A percentile compares a stretch with the other conserved stretches of the same genome.
phyloP scores from a whole-genome alignment of 2,113 vertebrate genomes.

The Scopus umbretta region DNA sequence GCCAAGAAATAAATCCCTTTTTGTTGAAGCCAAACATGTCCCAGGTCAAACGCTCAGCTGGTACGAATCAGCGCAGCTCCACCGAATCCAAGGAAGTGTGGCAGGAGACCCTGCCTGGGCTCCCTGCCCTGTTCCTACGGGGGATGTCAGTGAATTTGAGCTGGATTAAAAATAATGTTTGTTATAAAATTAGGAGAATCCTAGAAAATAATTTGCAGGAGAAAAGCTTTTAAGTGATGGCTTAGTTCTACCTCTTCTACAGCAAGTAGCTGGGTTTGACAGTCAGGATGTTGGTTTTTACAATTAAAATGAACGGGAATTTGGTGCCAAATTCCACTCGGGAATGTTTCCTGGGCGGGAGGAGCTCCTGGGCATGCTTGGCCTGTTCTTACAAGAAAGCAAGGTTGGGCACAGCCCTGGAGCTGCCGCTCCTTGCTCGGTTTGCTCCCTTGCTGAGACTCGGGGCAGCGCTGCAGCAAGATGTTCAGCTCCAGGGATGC shows the following conservation, averaged over 20 bases:
- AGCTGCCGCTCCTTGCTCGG: background rate
- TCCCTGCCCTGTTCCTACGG: background rate
- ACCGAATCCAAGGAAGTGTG: background rate
- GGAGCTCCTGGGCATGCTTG: background rate
- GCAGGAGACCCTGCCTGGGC: background rate
- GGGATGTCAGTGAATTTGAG: background rate
- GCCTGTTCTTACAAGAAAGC: background rate
- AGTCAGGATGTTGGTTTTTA: background rate
- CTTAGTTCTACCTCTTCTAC: background rate
- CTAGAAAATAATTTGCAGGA: background rate
- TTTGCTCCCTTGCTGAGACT: background rate
- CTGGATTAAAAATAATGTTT: accelerated
- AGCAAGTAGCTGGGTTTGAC: background rate
- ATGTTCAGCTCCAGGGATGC: background rate
- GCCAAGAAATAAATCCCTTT: conserved; percentile 41
- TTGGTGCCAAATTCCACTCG: background rate
- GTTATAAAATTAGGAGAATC: background rate
- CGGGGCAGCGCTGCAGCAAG: background rate
- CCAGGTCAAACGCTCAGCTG: background rate
- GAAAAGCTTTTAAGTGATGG: background rate
- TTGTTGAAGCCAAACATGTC: background rate
- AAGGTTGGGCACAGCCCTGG: background rate
- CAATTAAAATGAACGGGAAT: background rate
- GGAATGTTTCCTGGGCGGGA: background rate
- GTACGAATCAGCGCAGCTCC: background rate